A percentile compares a stretch with the other conserved stretches of the same genome.
phyloP scores from a whole-genome alignment of 2,888 invertebrate species.

The Leptarthrus brevirostris region DNA sequence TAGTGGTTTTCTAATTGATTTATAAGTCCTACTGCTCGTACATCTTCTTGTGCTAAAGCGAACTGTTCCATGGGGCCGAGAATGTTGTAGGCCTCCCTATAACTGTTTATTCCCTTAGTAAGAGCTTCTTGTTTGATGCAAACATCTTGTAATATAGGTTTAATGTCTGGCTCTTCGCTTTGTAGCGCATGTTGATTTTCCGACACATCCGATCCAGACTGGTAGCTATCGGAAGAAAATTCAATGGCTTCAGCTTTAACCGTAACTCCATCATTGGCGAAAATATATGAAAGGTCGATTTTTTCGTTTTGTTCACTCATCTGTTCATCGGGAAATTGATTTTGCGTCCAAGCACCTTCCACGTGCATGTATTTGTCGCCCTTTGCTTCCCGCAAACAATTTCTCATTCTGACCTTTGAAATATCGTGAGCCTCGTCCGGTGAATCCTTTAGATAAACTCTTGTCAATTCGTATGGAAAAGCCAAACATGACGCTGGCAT shows the following conservation, averaged over 20 bases:
- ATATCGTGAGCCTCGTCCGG: constrained; percentile 1
- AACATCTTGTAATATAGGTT: not conserved
- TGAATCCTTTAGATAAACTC: not conserved
- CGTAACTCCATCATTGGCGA: not conserved
- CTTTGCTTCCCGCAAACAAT: constrained; percentile 18
- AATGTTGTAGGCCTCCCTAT: constrained; percentile 17
- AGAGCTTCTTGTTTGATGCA: constrained; percentile 19
- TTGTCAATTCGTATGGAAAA: constrained; percentile 13
- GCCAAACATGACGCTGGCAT: not conserved
- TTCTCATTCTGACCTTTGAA: constrained; percentile 18
- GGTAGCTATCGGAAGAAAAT: not conserved
- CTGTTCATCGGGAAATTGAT: not conserved
- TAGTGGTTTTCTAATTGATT: constrained; percentile 46
- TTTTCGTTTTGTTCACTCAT: not conserved
- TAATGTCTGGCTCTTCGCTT: not conserved
- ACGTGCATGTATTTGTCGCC: constrained; percentile 12
- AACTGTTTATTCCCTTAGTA: constrained; percentile 20
- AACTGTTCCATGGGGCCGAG: constrained; percentile 25
- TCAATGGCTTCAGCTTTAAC: not conserved
- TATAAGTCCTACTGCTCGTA: constrained; percentile 27
- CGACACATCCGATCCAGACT: not conserved
- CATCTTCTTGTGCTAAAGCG: constrained; percentile 1
- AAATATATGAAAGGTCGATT: too few species aligned
- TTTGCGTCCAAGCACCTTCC: not conserved
- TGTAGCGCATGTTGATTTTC: not conserved